phyloP scores from a whole-genome alignment of 2,797 vertebrate genomes.

The Linurgus olivaceus region DNA sequence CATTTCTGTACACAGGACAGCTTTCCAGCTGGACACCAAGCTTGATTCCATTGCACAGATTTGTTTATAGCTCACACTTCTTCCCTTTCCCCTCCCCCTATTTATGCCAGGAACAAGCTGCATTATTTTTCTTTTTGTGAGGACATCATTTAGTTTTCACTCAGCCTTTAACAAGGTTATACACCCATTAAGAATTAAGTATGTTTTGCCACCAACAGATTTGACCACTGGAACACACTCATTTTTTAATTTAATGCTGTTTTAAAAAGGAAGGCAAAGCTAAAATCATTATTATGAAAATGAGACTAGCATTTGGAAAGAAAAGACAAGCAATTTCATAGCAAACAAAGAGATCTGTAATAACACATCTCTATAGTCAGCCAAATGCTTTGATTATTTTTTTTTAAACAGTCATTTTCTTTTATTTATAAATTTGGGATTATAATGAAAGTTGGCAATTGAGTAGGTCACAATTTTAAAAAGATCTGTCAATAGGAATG shows the following conservation, averaged over 20 bases:
- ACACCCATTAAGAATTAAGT: neutral
- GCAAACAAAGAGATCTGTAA: conserved; percentile 27
- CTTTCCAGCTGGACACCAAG: neutral
- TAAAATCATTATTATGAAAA: conserved; percentile 40
- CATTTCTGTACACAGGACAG: neutral
- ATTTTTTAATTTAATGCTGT: conserved; percentile 17
- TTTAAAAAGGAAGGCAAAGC: neutral
- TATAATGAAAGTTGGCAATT: neutral
- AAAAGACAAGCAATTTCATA: conserved; percentile 22
- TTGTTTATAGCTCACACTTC: neutral
- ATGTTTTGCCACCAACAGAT: conserved; percentile 26
- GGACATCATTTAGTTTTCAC: neutral
- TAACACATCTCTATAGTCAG: neutral
- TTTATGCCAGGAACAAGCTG: neutral
- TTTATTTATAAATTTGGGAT: conserved; percentile 6
- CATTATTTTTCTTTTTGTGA: neutral
- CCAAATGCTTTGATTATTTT: neutral
- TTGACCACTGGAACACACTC: neutral
- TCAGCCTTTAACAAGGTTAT: conserved; percentile 30
- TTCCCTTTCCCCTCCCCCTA: neutral
- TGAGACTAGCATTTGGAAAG: conserved; percentile 14
- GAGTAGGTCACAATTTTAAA: neutral
- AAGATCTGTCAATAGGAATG: neutral
- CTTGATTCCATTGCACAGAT: neutral
- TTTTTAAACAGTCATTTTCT: conserved; percentile 12